phyloP scores from a whole-genome alignment of 2,797 vertebrate species.

The Oreochromis mossambicus region DNA sequence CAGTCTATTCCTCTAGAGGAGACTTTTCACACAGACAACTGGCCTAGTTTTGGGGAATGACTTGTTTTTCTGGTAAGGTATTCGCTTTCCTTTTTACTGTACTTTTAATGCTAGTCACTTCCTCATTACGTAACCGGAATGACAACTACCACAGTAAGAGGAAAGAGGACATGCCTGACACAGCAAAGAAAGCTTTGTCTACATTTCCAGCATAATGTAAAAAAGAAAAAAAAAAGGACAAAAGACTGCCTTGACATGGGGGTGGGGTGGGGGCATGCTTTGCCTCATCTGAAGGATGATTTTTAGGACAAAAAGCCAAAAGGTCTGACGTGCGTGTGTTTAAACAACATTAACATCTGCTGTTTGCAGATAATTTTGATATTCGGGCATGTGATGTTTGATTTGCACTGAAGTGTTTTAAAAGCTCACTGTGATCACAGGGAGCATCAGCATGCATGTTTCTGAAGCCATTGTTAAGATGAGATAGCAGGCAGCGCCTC shows the following conservation, averaged over 20 bases:
- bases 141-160: background rate
- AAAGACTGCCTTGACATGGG: background rate
- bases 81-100: background rate
- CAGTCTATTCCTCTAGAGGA: background rate
- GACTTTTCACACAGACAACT: background rate
- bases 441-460: background rate
- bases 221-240: background rate
- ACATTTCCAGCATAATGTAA: background rate
- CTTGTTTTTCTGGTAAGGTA: background rate
- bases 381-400: background rate
- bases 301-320: background rate
- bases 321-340: background rate
- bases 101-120: background rate
- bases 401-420: background rate
- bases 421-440: background rate
- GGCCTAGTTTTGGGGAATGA: background rate
- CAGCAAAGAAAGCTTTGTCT: background rate
- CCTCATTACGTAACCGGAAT: background rate
- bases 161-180: background rate
- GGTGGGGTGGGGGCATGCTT: background rate
- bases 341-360: background rate
- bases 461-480: background rate
- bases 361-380: slow-evolving; percentile 22
- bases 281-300: background rate
- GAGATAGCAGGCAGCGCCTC: background rate